phyloP scores from a whole-genome alignment of 2,113 vertebrate genomes.

The Trichechus manatus region DNA sequence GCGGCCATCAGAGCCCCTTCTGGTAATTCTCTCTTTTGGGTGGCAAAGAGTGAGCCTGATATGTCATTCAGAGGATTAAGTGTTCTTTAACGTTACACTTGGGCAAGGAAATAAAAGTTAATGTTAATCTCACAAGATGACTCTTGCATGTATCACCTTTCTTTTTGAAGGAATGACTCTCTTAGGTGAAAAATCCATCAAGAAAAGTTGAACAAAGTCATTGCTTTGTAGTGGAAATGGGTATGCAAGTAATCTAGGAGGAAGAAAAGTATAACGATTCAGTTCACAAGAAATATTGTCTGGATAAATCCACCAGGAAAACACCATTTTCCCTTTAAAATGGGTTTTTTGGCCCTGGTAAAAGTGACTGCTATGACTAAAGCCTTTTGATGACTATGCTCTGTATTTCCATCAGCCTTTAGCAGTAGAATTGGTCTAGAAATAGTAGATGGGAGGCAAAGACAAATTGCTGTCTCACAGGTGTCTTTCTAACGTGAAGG shows the following conservation, averaged over 20 bases:
- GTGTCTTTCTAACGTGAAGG: neutral
- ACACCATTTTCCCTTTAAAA: neutral
- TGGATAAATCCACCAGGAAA: neutral
- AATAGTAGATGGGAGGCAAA: neutral
- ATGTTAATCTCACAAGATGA: neutral
- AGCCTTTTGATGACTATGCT: neutral
- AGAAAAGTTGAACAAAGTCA: neutral
- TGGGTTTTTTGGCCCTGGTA: neutral
- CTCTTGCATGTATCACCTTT: neutral
- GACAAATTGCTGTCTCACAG: neutral
- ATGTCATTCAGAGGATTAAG: slow-evolving; percentile 30
- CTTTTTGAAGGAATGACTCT: neutral
- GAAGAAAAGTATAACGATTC: neutral
- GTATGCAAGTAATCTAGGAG: neutral
- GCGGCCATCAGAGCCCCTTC: neutral
- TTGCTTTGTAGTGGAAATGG: neutral
- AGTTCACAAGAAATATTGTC: neutral
- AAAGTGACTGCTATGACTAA: neutral
- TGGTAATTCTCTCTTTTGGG: neutral
- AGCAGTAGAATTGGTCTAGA: neutral
- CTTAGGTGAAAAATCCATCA: neutral
- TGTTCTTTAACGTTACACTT: slow-evolving; percentile 37
- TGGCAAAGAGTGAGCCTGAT: neutral
- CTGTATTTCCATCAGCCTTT: neutral
- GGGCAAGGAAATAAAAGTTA: neutral